These are phyloP conservation scores for Alosa sapidissima DNA, from an alignment of 2,797 vertebrate species.

Conservation along the genomic window DNA sequence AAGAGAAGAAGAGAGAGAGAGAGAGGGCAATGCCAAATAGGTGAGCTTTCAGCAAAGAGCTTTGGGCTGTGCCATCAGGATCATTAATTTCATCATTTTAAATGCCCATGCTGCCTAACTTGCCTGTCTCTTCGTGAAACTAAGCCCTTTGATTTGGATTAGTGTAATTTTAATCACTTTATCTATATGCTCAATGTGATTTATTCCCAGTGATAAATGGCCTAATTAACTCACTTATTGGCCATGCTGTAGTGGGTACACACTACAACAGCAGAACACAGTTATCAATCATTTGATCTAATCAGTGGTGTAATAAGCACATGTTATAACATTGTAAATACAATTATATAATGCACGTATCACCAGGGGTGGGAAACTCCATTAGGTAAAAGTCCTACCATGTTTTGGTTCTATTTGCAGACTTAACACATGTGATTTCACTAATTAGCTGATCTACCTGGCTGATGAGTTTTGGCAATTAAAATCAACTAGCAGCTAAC, in stretches of 20 bases:
- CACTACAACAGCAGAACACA: background rate
- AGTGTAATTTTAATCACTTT: background rate
- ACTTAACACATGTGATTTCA: too few species aligned
- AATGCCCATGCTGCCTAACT: background rate
- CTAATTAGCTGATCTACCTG: too few species aligned
- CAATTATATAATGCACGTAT: background rate
- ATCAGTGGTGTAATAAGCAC: background rate
- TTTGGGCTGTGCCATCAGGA: background rate
- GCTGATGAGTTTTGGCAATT: too few species aligned
- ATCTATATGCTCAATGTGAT: background rate
- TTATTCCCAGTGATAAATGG: background rate
- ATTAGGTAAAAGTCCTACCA: too few species aligned
- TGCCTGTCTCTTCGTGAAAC: background rate
- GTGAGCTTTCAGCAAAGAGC: background rate
- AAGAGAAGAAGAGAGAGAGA: background rate
- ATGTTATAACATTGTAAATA: background rate
- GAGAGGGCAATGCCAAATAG: background rate
- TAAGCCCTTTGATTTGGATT: background rate
- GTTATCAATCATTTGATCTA: background rate
- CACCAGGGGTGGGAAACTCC: too few species aligned
- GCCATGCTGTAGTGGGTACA: background rate
- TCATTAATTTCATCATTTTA: background rate
- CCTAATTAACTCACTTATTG: background rate
- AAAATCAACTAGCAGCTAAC: too few species aligned
- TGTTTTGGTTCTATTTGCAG: too few species aligned